Evolutionary conservation across 2,888 invertebrate genomes (phyloP), one percentile per base, ranked within the genome.

Genomic region (Spodoptera exigua): DNA sequence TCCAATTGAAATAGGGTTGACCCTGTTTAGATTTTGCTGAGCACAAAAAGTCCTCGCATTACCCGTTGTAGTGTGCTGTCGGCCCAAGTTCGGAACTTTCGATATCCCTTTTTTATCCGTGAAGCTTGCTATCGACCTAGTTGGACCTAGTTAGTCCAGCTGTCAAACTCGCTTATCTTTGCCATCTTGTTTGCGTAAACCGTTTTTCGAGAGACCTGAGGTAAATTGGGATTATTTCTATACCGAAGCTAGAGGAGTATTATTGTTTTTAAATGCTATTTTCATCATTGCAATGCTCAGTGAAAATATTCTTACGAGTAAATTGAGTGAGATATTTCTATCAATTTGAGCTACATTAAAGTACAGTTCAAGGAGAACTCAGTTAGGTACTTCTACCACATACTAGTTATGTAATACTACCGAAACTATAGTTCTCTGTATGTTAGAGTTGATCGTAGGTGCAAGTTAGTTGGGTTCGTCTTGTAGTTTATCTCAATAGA

Each of bases 11-110:
- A 72, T 58, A 72, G 57, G 76, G 66, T 76, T 63, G 73, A 72
- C 65, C 61, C 76, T 70, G 56, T 78, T 65, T 78, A 78, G 61
- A 69, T 76, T 72, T 78, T 76, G 79, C 76, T 78, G 70, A 76
- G 61, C 52, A 32, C 61, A 69, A 76, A 78, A 78, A 66, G 56
- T 76, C 55, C 45, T 63, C 59, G 40, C 55, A 72, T 66, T 76
- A 72, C 48, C 64, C 60, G 52, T 40, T 64, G 49, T 61, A 61
- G 64, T 61, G 54, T 65, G 49, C 47, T 65, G 75, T 51, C 53
- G 59, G 47, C 35, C 51, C 48, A 61, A 66, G 44, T 62, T 62
- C n/a, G 32, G 27, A 65, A 76, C 52, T 80, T 73, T 65, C 69
- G 44, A 69, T 69, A 71, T 76, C 77, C 65, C 61, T 81, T 79